These are phyloP conservation scores for Pristionchus mayeri DNA, from an alignment of 2,888 invertebrate species.

Conservation along the genomic window DNA sequence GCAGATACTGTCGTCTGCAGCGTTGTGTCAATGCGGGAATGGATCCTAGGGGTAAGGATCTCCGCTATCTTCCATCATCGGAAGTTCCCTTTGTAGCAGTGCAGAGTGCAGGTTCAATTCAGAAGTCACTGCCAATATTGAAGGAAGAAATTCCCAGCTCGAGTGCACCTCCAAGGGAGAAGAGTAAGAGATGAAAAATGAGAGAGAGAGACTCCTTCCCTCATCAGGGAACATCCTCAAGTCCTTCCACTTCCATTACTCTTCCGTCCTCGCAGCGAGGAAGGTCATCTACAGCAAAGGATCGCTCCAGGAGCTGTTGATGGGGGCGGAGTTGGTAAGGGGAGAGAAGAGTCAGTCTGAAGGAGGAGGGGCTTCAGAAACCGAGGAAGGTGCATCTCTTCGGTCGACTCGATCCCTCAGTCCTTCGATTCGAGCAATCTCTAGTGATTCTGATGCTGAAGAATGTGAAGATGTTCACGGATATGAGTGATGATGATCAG, in stretches of 20 bases:
- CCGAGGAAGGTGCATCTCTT: conserved; percentile 29
- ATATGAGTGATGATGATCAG: conserved; percentile 1
- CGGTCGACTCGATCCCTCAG: neutral
- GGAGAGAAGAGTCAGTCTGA: neutral
- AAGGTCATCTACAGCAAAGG: conserved; percentile 9
- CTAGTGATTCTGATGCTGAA: conserved; percentile 32
- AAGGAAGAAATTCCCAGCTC: neutral
- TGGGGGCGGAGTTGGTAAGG: conserved; percentile 17
- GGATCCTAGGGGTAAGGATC: neutral
- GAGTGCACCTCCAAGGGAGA: neutral
- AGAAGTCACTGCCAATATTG: neutral
- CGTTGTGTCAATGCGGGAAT: conserved; percentile 26
- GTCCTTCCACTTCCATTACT: neutral
- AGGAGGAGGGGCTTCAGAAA: neutral
- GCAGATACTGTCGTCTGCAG: conserved; percentile 21
- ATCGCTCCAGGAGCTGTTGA: neutral
- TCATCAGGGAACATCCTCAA: neutral
- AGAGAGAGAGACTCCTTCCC: no score
- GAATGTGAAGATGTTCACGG: conserved; percentile 17
- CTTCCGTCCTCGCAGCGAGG: neutral
- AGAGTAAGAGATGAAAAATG: neutral
- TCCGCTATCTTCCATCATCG: neutral
- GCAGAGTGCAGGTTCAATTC: neutral
- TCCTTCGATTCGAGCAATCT: conserved; percentile 32
- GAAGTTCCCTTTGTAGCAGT: neutral